Evolutionary conservation across 2,113 vertebrate genomes (phyloP).

Genomic region (Pyrgilauda ruficollis): DNA sequence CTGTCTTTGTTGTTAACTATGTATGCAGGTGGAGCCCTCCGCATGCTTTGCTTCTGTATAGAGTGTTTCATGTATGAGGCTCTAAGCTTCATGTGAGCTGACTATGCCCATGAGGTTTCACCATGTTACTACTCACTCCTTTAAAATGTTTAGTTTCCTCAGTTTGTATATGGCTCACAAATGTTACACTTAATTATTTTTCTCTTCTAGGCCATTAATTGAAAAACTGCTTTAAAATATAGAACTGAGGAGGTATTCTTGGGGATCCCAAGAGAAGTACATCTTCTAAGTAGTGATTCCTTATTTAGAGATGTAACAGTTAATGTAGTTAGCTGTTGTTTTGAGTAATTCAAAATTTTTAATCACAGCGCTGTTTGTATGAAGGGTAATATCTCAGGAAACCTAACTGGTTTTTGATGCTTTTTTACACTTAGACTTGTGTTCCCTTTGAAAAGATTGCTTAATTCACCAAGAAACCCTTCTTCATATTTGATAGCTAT

Average conservation of each 20-base stretch:
- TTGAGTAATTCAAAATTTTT: not conserved
- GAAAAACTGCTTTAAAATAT: not conserved
- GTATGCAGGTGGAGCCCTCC: not conserved
- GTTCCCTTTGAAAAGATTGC: not conserved
- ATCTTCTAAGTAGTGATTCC: not conserved
- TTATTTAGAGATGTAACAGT: not conserved
- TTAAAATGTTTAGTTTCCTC: not conserved
- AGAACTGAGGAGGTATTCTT: not conserved
- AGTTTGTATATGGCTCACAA: not conserved
- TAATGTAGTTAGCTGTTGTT: not conserved
- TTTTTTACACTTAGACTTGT: not conserved
- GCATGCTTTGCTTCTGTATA: not conserved
- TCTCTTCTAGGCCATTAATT: not conserved
- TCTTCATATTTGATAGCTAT: not conserved
- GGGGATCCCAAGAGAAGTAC: not conserved
- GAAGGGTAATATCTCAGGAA: not conserved
- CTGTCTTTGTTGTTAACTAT: not conserved
- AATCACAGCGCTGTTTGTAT: not conserved
- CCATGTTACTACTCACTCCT: not conserved
- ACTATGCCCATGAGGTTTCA: not conserved
- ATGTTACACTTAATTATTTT: not conserved
- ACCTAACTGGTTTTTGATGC: not conserved
- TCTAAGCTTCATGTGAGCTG: not conserved
- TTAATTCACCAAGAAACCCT: not conserved
- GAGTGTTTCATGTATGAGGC: not conserved